Base-by-base conservation (phyloP, 2,113 vertebrate species). In the Conger conger region DNA sequence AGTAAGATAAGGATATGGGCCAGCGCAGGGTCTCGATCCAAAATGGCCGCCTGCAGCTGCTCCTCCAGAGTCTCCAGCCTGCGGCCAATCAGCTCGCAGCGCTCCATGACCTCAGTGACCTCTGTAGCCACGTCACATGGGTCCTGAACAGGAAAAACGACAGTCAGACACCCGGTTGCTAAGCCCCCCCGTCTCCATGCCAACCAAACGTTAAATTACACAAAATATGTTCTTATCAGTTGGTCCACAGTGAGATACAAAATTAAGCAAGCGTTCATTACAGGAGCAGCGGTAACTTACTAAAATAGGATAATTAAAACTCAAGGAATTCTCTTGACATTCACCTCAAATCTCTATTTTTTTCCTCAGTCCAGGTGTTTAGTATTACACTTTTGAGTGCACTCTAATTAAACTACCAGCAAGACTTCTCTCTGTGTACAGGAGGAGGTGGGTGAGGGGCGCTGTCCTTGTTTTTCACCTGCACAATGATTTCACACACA, bases 1-100 rank as follows among this genome's bases (percentile, higher is more conserved):
- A 27, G 57, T 27, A 63, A 4, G 5, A 82, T 95, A 96, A 98
- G 97, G 97, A 98, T 98, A 98, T 97, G 95, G 91, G 96, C 93
- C 88, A 96, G 92, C 83, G 90, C 91, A 88, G 95, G 95, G 85
- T 98, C 96, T 27, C 86, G 93, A 88, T 92, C 95, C 78, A 93
- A 89, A 50, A 95, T 84, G 0, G 97, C 97, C 30, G 53, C 88
- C 84, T 95, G 96, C 86, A 98, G 92, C 78, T 97, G 95, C 30
- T 97, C 95, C 90, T 98, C 97, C 88, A 98, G 91, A 88, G 88
- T 91, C 89, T 95, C 63, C 50, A 98, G 89, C 88, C 94, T 95
- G 87, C 95, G 92, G 85, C 94, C 93, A 90, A 96, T 95, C 83
- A 90, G 79, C 88, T 95, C 93, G 45, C 94, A 95, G 81, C 89